phyloP scores from a whole-genome alignment of 2,797 vertebrate genomes.

The Cryptoprocta ferox region DNA sequence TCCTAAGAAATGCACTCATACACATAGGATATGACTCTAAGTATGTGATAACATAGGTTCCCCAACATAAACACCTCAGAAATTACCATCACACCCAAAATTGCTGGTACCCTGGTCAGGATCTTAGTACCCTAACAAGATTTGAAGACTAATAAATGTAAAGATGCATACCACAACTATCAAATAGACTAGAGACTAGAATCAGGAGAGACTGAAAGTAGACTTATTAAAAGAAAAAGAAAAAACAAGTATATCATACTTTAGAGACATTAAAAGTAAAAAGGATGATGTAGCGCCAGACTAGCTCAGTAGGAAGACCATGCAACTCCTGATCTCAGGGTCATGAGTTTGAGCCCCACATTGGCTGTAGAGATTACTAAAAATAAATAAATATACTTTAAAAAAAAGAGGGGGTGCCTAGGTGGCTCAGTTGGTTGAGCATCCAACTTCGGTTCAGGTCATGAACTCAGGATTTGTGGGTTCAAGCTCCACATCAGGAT shows the following conservation, averaged over 20 bases:
- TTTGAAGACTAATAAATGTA: neutral
- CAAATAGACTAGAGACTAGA: neutral
- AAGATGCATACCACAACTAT: conserved; percentile 16
- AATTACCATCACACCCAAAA: conserved; percentile 41
- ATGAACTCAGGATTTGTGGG: too few species aligned
- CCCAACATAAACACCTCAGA: neutral
- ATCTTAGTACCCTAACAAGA: neutral
- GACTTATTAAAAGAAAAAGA: conserved; percentile 8
- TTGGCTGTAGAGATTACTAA: neutral
- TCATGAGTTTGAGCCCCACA: neutral
- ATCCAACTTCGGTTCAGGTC: too few species aligned
- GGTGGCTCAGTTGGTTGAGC: too few species aligned
- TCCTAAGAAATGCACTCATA: conserved; percentile 29
- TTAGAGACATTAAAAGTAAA: conserved; percentile 33
- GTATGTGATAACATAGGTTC: neutral
- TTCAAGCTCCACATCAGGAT: too few species aligned
- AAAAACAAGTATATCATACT: neutral
- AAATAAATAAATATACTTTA: neutral
- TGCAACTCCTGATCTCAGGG: neutral
- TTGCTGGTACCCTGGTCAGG: neutral
- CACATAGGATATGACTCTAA: neutral
- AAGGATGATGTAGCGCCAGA: neutral
- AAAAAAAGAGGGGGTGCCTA: too few species aligned
- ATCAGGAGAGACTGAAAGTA: neutral
- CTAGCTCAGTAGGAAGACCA: neutral